Base-by-base conservation (phyloP, 1,140 invertebrate species). In the Hycleus cichorii region DNA sequence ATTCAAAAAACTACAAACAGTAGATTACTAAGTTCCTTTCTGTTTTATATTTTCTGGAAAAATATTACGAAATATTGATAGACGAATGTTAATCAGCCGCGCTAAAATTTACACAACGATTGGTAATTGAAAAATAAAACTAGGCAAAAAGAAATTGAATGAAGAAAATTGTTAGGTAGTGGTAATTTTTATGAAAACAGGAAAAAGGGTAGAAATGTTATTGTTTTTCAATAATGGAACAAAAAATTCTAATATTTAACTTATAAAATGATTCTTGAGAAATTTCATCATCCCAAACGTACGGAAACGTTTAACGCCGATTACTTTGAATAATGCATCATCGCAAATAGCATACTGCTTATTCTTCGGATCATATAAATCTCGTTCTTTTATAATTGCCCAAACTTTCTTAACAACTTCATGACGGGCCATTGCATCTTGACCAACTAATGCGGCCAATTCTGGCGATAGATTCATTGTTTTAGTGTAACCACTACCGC, bases 231-330 rank as follows among this genome's bases (percentile, higher is more conserved):
- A 42, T 11, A 6, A 42, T 11, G 11, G 11, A 10, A 42, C 40
- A 11, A 11, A 42, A 42, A 42, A 42, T 42, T 42, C 5, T 42
- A n/a, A 11, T 7, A 42, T 42, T 42, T 42, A 42, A 67, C 85
- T 83, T 69, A 88, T 76, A 77, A 96, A 94, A 77, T 96, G 92
- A 60, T 87, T 84, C 76, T 94, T 93, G 58, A 96, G 79, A 74
- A 92, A 91, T 73, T 95, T 95, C 88, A 96, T 92, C 92, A 95
- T 95, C 64, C 90, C 91, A 65, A 94, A 95, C 40, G 89, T 93
- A 67, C 90, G 84, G 82, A 95, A 93, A 60, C 90, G 85, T 72
- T 93, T 92, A 0, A 89, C 86, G 18, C 90, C 91, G 71, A 96
- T 90, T 45, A 96, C 87, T 76, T 91, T 92, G 72, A 88, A 78